phyloP scores from a whole-genome alignment of 2,797 vertebrate species.

The Picus viridis region DNA sequence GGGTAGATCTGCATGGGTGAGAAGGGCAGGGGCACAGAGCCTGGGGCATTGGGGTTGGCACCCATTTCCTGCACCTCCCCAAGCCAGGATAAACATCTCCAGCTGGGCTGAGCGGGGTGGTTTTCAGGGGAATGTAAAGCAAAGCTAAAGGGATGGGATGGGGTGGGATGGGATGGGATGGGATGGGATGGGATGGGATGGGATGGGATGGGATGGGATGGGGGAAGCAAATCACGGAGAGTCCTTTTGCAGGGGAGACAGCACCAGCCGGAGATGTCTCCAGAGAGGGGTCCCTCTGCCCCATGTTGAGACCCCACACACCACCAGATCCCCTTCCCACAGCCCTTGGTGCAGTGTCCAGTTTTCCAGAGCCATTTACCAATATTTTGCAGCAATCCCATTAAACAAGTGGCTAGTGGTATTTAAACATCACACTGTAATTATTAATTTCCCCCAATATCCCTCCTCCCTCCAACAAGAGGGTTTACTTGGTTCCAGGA shows the following conservation, averaged over 20 bases:
- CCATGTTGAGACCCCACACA: fast-evolving
- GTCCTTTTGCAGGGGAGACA: fast-evolving
- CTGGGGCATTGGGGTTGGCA: no score
- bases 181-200: no score
- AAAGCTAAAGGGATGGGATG: not conserved
- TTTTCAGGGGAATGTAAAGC: not conserved
- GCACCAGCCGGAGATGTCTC: not conserved
- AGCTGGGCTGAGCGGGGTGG: fast-evolving
- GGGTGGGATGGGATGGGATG: no score
- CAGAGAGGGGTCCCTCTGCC: not conserved
- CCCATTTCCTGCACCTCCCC: not conserved
- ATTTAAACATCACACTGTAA: not conserved
- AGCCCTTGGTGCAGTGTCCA: fast-evolving
- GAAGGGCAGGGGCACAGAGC: fast-evolving
- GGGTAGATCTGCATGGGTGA: fast-evolving
- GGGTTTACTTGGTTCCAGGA: conserved; percentile 34
- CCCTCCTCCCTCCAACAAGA: fast-evolving
- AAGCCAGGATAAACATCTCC: fast-evolving
- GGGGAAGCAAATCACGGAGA: not conserved
- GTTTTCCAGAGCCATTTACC: not conserved
- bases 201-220: no score
- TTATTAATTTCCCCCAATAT: not conserved
- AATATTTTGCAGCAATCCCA: not conserved
- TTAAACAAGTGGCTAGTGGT: not conserved
- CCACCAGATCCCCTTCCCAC: not conserved